These are phyloP conservation scores for Nothobranchius furzeri DNA, from an alignment of 2,113 vertebrate species.

Conservation along the genomic window DNA sequence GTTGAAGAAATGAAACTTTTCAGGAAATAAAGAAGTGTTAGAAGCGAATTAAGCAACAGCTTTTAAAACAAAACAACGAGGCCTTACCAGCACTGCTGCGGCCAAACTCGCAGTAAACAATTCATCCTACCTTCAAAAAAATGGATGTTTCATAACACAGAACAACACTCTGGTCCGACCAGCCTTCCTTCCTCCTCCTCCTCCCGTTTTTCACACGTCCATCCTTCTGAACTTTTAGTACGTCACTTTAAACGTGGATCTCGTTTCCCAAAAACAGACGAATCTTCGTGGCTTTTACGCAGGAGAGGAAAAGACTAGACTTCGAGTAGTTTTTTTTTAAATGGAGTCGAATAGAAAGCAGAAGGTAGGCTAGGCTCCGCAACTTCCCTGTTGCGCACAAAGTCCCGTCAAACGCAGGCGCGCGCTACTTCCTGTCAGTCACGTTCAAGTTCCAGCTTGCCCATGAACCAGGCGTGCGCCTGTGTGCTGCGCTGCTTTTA, in stretches of 20 bases:
- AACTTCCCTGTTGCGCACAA: constrained; percentile 60
- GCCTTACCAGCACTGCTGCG: background rate
- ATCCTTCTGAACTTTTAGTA: constrained; percentile 9
- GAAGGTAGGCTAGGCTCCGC: constrained; percentile 9
- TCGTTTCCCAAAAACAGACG: background rate
- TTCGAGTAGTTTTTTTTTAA: background rate
- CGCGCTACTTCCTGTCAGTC: constrained; percentile 60
- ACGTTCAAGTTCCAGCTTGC: constrained; percentile 14
- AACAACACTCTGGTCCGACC: background rate
- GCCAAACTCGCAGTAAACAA: background rate
- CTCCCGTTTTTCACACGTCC: constrained; percentile 13
- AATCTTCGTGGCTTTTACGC: background rate
- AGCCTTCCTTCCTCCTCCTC: constrained; percentile 33
- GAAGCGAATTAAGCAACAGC: background rate
- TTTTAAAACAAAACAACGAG: constrained; percentile 7
- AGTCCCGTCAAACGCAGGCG: background rate
- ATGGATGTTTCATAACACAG: constrained; percentile 24
- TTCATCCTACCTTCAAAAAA: constrained; percentile 36
- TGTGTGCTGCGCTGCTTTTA: no score
- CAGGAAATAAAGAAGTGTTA: background rate
- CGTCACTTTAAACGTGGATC: background rate
- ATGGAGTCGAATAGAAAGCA: background rate
- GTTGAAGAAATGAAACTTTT: no score
- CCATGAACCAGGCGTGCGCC: background rate
- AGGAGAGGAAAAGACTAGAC: background rate